Base-by-base conservation (phyloP, 2,888 invertebrate species). In the Meiosimyza platycephala region DNA sequence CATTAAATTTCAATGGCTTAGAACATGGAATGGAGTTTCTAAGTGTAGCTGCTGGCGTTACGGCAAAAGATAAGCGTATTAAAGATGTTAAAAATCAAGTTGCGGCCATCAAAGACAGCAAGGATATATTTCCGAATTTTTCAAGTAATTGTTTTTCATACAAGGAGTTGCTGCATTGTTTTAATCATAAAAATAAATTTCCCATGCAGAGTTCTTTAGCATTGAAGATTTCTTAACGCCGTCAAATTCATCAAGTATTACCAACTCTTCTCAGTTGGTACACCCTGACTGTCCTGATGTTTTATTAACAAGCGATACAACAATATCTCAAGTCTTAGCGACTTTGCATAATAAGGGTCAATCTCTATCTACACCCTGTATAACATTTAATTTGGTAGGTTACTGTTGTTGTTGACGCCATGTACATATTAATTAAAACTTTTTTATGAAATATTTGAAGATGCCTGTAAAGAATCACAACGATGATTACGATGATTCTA, bases 41-140 rank as follows among this genome's bases (percentile, higher is more conserved):
- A n/a, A 94, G 94, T 79, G 92, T 95, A 72, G 94, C 95, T 12
- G 95, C 96, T 65, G 95, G 94, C 67, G 93, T 94, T 75, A 94
- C 94, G 18, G 95, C 95, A 68, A 95, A 96, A 88, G 96, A 96
- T 86, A 96, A 96, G 86, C 90, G 96, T 60, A 92, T 93, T 76
- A 96, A 95, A 85, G 95, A 95, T 88, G 92, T 92, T 66, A 92
- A 94, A 87, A 92, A 94, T 85, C 89, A 90, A 78, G 85, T 85
- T 9, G 86, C 85, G 9, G 83, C 82, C 62, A 76, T 62, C 51
- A 86, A 85, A 71, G 82, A 82, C 22, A 84, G 81, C 71, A 82
- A 85, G 66, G 84, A 85, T 70, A 80, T 86, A 18, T 80, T 80
- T 15, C 78, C 81, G 3, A 81, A 81, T 74, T 79, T 80, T 33